Evolutionary conservation across 1,140 invertebrate genomes (phyloP).

Genomic region (Gryon sp.): DNA sequence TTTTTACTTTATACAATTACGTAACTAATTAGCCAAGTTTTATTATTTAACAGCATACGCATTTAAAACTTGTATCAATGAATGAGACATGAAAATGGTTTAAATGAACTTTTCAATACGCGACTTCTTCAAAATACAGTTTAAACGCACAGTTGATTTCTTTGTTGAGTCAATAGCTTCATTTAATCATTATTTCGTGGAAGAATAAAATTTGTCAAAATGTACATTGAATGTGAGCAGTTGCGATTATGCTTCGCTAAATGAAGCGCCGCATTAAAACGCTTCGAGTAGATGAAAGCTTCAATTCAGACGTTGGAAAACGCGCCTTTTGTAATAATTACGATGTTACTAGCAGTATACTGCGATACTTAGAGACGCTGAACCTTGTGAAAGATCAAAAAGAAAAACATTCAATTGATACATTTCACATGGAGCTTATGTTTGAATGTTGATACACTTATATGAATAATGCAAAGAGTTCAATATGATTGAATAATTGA

Average conservation of each 20-base stretch:
- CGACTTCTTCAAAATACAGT: background rate
- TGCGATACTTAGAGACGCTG: slow-evolving; percentile 36
- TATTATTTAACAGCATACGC: too few relatives aligned
- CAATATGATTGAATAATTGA: too few relatives aligned
- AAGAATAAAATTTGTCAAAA: slow-evolving; percentile 48
- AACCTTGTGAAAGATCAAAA: slow-evolving; percentile 32
- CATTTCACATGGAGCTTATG: background rate
- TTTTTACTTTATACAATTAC: too few relatives aligned
- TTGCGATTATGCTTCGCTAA: slow-evolving; percentile 19
- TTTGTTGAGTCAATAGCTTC: slow-evolving; percentile 11
- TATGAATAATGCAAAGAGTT: slow-evolving; percentile 25
- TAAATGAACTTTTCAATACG: background rate
- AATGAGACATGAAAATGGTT: too few relatives aligned
- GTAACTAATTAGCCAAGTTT: too few relatives aligned
- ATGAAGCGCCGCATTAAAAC: slow-evolving; percentile 44
- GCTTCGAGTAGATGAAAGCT: slow-evolving; percentile 38
- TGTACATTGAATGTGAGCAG: slow-evolving; percentile 12
- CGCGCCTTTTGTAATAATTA: slow-evolving; percentile 47
- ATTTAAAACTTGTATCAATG: too few relatives aligned
- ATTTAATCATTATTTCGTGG: slow-evolving; percentile 10
- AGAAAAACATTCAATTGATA: slow-evolving; percentile 24
- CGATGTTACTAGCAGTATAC: slow-evolving; percentile 34
- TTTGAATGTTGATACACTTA: slow-evolving; percentile 9
- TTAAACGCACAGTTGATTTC: background rate
- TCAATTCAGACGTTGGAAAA: slow-evolving; percentile 36